These are phyloP conservation scores for Xenops minutus DNA, from an alignment of 2,797 vertebrate genomes.

Conservation along the genomic window DNA sequence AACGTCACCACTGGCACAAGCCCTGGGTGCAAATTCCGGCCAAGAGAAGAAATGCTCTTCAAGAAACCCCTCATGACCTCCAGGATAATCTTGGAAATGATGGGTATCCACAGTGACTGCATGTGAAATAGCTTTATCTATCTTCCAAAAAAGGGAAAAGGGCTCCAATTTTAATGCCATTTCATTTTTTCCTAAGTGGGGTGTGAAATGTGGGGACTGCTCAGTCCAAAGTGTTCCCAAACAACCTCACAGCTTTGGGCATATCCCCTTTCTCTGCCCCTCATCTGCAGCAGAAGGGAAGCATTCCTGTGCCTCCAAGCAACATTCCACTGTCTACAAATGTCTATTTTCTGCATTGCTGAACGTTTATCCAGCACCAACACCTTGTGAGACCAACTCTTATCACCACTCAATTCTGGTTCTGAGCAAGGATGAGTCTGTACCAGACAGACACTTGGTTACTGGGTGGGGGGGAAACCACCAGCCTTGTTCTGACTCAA, in stretches of 20 bases:
- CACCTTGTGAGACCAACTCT: not conserved
- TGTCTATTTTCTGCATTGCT: not conserved
- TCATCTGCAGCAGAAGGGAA: not conserved
- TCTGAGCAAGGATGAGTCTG: not conserved
- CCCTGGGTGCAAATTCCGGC: not conserved
- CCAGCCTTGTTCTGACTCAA: not conserved
- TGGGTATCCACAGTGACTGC: not conserved
- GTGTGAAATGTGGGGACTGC: not conserved
- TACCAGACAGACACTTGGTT: not conserved
- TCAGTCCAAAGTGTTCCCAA: not conserved
- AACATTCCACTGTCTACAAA: not conserved
- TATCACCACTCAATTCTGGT: not conserved
- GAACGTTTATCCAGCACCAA: not conserved
- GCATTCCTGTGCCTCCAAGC: accelerated
- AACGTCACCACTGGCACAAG: not conserved
- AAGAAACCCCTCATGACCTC: not conserved
- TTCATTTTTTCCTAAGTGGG: not conserved
- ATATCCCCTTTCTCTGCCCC: not conserved
- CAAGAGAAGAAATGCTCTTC: not conserved
- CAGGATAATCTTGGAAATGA: not conserved
- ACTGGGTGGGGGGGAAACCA: not conserved
- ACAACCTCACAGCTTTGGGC: not conserved
- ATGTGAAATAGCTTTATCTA: not conserved
- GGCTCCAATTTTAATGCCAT: not conserved
- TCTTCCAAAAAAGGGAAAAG: not conserved